A percentile compares a stretch with the other conserved stretches of the same genome.
Conservation (phyloP, 2,113 vertebrate genomes). For the Noctilio leporinus region DNA sequence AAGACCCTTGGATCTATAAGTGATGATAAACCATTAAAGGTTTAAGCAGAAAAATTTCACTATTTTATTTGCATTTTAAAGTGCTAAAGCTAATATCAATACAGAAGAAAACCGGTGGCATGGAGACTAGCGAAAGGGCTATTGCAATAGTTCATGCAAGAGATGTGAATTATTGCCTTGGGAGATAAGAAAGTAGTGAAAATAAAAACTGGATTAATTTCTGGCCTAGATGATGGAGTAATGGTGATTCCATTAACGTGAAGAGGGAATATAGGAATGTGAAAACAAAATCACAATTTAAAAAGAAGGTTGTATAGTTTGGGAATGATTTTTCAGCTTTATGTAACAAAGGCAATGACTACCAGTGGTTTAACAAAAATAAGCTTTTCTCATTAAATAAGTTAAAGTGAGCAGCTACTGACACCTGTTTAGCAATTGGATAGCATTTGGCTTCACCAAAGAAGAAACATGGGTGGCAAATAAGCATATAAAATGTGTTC, state of each 20-base stretch:
- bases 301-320: not conserved
- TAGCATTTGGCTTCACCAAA: not conserved
- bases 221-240: not conserved
- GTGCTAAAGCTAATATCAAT: not conserved
- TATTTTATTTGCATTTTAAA: constrained; percentile 1
- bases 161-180: not conserved
- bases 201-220: not conserved
- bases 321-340: not conserved
- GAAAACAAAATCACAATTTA: not conserved
- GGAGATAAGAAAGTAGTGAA: not conserved
- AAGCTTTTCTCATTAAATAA: not conserved
- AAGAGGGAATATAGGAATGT: not conserved
- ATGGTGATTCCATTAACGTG: not conserved
- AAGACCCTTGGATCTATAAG: not conserved
- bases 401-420: not conserved
- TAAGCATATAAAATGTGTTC: not conserved
- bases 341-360: not conserved
- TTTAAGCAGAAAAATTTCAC: not conserved
- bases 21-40: not conserved
- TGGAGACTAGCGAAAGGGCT: not conserved
- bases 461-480: not conserved
- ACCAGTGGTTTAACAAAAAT: not conserved
- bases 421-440: not conserved
- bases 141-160: not conserved
- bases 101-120: not conserved